Evolutionary conservation across 2,113 vertebrate genomes (phyloP).

Genomic region (Chinchilla lanigera): DNA sequence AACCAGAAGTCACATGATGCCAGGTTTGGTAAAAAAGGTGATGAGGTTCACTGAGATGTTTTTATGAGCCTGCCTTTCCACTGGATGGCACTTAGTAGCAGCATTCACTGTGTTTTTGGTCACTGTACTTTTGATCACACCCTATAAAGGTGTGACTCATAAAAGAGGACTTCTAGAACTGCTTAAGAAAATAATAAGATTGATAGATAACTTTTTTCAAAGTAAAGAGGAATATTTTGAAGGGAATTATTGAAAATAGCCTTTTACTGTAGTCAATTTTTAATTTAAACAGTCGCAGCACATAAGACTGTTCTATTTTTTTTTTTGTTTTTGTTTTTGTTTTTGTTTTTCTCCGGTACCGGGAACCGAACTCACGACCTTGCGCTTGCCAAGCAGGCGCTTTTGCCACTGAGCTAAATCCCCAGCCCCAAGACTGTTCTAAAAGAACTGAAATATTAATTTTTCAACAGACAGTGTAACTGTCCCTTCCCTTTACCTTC

Average conservation of each 20-base stretch:
- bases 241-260: background rate
- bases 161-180: background rate
- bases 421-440: background rate
- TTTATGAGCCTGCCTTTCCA: background rate
- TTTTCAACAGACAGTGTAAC: background rate
- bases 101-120: background rate
- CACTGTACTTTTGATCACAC: background rate
- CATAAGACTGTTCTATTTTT: background rate
- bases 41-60: background rate
- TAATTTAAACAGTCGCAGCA: background rate
- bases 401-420: too few relatives aligned
- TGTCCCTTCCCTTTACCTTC: conserved; percentile 16
- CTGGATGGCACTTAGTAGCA: background rate
- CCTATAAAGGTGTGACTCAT: background rate
- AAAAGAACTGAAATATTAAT: background rate
- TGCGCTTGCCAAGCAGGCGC: too few relatives aligned
- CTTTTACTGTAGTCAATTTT: background rate
- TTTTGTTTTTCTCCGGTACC: too few relatives aligned
- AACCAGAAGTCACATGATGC: background rate
- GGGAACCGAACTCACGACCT: too few relatives aligned
- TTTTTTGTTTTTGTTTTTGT: too few relatives aligned
- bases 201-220: background rate
- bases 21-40: background rate
- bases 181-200: background rate
- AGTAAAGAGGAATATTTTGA: background rate